A percentile compares a stretch with the other conserved stretches of the same genome.
phyloP scores from a whole-genome alignment of 2,113 vertebrate species.

The Rhabdornis inornatus region DNA sequence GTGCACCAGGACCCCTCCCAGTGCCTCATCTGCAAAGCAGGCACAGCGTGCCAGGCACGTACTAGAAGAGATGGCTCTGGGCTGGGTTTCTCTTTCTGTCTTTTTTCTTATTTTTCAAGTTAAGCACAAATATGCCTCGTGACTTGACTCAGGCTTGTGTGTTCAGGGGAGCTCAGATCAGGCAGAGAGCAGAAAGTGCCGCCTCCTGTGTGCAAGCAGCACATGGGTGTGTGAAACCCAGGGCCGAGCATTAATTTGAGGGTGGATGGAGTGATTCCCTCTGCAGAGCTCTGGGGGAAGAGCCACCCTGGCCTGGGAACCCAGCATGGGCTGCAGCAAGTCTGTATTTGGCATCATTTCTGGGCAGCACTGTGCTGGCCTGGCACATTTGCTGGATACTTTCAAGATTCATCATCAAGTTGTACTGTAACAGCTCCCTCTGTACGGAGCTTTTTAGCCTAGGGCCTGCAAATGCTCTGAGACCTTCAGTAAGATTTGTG shows the following conservation, averaged over 20 bases:
- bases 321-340: neutral
- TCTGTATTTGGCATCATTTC: constrained; percentile 32
- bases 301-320: neutral
- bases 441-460: neutral
- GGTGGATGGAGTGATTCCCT: neutral
- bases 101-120: neutral
- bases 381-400: neutral
- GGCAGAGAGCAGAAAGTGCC: neutral
- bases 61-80: neutral
- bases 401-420: constrained; percentile 34
- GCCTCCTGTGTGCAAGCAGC: rapidly evolving
- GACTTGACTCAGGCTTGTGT: neutral
- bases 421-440: neutral
- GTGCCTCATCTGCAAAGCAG: neutral
- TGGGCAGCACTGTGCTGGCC: neutral
- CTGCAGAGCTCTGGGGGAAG: neutral
- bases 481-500: neutral
- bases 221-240: neutral
- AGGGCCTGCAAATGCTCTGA: neutral
- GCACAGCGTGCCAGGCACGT: neutral
- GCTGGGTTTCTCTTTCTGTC: neutral
- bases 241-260: neutral
- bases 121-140: neutral
- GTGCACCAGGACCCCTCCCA: neutral
- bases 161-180: neutral